Base-by-base conservation (phyloP, 2,888 invertebrate genomes). In the Amorpha juglandis region DNA sequence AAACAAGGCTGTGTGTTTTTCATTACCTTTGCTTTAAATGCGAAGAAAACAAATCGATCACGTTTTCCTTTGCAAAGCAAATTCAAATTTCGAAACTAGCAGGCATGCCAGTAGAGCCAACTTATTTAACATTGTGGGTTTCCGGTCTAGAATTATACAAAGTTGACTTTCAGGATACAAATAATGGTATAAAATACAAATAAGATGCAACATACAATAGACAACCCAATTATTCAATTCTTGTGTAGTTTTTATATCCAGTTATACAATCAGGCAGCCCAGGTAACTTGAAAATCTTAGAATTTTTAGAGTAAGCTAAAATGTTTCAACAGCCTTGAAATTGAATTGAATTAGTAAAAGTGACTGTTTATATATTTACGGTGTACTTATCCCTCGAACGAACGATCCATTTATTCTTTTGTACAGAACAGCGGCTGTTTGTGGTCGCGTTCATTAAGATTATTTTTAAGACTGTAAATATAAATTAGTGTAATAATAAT, bases 401-500 rank as follows among this genome's bases (percentile, higher is more conserved):
- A 58, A 35, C 48, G 64, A 58, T 58, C 11, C 12, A 65, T 58
- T 48, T 55, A 58, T 27, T 58, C 47, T 58, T 58, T 16, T 53
- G 16, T 35, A 50, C 47, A 19, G 47, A 55, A 35, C 55, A 14
- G 33, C 53, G 53, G 16, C 53, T 38, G 47, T 21, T 33, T 66
- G 27, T 21, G 0, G 42, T 52, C 47, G 53, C 63, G 45, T 50
- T 63, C 55, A 63, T 45, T 63, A 68, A 38, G 55, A 63, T 58
- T 48, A 42, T 50, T 71, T 67, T 82, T 92, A 92, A 92, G 91
- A 89, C 87, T 93, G 92, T 93, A 93, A 90, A 93, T 93, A 93
- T 86, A 86, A 84, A 80, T 73, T 88, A 90, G 89, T 72, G 62
- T 91, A 86, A 71, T 74, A 79, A 88, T 93, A 90, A 93, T 92